Conservation (phyloP, 2,113 vertebrate species). For the Rhea pennata region DNA sequence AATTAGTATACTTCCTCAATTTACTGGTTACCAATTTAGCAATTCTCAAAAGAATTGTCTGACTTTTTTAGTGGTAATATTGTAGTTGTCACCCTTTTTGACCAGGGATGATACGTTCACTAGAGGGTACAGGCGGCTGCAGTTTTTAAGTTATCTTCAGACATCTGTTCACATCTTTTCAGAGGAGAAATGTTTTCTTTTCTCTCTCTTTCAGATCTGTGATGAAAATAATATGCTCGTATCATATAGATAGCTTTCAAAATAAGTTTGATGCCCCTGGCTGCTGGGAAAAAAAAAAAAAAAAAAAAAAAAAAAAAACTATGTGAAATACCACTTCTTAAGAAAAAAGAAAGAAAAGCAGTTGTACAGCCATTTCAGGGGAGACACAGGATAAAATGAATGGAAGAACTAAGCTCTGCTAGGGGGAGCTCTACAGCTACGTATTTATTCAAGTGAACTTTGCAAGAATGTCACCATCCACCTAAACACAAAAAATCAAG, state of each 20-base stretch:
- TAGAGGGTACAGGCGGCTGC: not conserved
- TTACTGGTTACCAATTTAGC: not conserved
- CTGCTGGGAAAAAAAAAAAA: not conserved
- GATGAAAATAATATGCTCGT: not conserved
- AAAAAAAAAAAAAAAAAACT: not conserved
- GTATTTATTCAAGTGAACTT: slow-evolving; percentile 4
- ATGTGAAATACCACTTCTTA: not conserved
- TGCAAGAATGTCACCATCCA: not conserved
- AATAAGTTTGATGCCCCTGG: not conserved
- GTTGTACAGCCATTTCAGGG: not conserved
- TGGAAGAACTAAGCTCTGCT: slow-evolving; percentile 31
- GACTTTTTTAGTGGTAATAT: not conserved
- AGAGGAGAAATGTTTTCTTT: not conserved
- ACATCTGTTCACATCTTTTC: not conserved
- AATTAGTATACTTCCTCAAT: not conserved
- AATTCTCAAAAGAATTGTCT: not conserved
- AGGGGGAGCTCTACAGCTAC: slow-evolving; percentile 63
- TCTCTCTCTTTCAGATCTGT: not conserved
- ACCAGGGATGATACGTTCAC: accelerated
- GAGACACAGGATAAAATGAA: not conserved
- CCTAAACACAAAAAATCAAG: not conserved
- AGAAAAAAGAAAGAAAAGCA: not conserved
- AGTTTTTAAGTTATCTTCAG: not conserved
- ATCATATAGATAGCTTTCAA: not conserved
- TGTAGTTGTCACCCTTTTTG: not conserved